Evolutionary conservation across 2,888 invertebrate species (phyloP).

Genomic region (Agriopis aurantiaria): DNA sequence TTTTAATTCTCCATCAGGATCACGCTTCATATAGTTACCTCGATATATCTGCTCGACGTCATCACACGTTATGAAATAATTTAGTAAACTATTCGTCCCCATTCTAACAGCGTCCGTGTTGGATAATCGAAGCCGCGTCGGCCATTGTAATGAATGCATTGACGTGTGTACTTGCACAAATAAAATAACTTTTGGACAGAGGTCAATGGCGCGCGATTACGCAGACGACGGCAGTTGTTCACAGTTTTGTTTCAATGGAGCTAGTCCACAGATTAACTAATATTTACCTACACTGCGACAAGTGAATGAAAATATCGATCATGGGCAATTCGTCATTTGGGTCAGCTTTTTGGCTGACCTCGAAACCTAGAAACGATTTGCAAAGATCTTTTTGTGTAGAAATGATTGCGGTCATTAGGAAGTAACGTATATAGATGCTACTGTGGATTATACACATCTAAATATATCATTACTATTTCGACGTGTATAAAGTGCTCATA

Average conservation of each 20-base stretch:
- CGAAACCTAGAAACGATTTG: constrained; percentile 25
- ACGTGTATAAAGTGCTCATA: too few species aligned
- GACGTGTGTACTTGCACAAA: constrained; percentile 65
- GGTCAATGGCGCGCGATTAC: constrained; percentile 64
- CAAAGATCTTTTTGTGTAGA: constrained; percentile 19
- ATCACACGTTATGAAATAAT: constrained; percentile 67
- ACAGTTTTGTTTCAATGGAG: constrained; percentile 29
- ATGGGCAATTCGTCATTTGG: constrained; percentile 28
- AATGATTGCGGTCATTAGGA: constrained; percentile 6
- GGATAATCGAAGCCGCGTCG: constrained; percentile 62
- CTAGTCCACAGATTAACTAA: background rate
- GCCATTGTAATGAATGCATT: constrained; percentile 64
- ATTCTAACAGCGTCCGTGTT: constrained; percentile 65
- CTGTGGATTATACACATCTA: background rate
- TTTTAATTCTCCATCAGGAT: background rate
- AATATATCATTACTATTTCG: background rate
- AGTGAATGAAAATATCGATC: constrained; percentile 24
- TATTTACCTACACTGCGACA: constrained; percentile 1
- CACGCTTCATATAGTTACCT: background rate
- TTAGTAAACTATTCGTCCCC: constrained; percentile 61
- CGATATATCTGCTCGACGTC: background rate
- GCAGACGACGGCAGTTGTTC: constrained; percentile 11
- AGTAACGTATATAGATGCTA: constrained; percentile 4
- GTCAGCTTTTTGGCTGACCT: constrained; percentile 19
- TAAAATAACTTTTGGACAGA: constrained; percentile 56